Evolutionary conservation across 2,113 vertebrate genomes (phyloP), one percentile per base, ranked within the genome.

Genomic region (Larimichthys polyactis): DNA sequence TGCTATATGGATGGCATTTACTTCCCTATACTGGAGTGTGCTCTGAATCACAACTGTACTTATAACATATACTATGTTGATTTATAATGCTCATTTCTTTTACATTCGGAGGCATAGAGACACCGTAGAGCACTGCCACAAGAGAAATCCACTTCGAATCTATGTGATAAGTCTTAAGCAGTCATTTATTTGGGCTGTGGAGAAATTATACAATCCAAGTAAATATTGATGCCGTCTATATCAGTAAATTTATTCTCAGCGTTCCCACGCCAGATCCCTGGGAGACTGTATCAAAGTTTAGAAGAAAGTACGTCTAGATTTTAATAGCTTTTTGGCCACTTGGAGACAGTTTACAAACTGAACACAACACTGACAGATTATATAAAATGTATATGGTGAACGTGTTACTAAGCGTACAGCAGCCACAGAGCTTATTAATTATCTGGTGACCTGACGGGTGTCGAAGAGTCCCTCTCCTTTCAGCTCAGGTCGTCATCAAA

Each of bases 1-100:
- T n/a, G 27, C 46, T 46, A 27, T 44, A 64, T 36, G 48, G 10
- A 29, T 66, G 22, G 44, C 57, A 69, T 73, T 78, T 20, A 73
- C 78, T 59, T 36, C 49, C 64, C 46, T 58, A 40, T 29, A 66
- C 11, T 12, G 32, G 16, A 71, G 48, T 46, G 20, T 14, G 17
- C 67, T 57, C 29, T 68, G 16, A 64, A 69, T 70, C 15, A 40
- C 52, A 74, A 71, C 49, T 65, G 63, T 32, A 17, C 29, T 48
- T 36, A 69, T 65, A 78, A 74, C 59, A 82, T 65, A 32, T 63
- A 69, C 40, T 22, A 14, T 46, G 8, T 57, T 64, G 16, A 8
- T 44, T 55, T 68, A 36, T 22, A 22, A 19, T 17, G 27, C 54
- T 40, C 12, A 32, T 74, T 63, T 40, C 14, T 32, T 19, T 5